Evolutionary conservation across 2,888 invertebrate genomes (phyloP), one percentile per base, ranked within the genome.

Genomic region (Oscheius sp.): DNA sequence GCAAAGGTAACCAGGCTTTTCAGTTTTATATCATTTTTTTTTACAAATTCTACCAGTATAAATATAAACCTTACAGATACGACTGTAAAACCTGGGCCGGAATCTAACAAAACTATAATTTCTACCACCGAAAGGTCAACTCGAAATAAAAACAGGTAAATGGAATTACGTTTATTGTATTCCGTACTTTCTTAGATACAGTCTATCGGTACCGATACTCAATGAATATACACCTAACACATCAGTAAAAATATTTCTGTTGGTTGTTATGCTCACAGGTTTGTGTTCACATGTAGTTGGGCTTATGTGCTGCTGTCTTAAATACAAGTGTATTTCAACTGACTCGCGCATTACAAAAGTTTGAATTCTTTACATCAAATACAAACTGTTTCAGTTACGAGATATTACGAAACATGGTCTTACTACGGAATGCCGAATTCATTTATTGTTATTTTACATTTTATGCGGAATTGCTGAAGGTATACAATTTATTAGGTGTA

Each of bases 281-380:
- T 7, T 49, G 9, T 43, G 66, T 13, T 52, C 74, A 16, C 70
- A 74, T 18, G 53, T 79, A 5, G 52, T 80, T n/a, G 79, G 78
- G 12, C 82, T 83, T 56, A 61, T 71, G 18, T 61, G 78, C 35
- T 84, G 82, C 52, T 83, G 83, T 66, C 64, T 76, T 23, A 74
- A 76, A 21, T 77, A 73, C 43, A 73, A 74, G 21, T 21, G 73
- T 23, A 73, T 55, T n/a, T n/a, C n/a, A 12, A 69, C 76, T 2
- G 82, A 82, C 74, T 55, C 76, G 9, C 72, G 75, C 52, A 76
- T 82, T 12, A 74, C 76, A 21, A 80, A 82, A 59, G 73, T 80
- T 18, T 18, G n/a, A 43, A 9, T 23, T 23, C 23, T 43, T 58
- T 21, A 25, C 1, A 45, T 58, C 21, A 23, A 27, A 9, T 9